Conservation (phyloP, 2,888 invertebrate species). For the Deilephila elpenor region DNA sequence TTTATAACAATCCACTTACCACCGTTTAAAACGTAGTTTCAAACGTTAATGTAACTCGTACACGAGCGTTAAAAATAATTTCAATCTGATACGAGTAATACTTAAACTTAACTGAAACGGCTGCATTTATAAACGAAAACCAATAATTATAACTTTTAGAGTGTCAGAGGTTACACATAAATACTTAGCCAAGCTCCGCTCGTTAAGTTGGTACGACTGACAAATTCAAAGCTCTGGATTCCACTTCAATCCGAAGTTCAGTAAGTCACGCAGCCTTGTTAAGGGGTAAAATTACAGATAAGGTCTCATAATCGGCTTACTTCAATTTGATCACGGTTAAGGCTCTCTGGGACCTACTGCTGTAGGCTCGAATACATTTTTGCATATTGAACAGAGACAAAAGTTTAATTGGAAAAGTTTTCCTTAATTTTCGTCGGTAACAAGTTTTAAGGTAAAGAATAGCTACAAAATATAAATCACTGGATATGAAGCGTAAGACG, state of each 20-base stretch:
- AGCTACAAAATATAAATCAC: no score
- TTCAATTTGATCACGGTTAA: background rate
- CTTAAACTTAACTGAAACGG: background rate
- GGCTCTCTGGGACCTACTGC: background rate
- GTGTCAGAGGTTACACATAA: background rate
- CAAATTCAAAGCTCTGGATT: background rate
- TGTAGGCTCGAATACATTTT: background rate
- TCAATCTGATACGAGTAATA: background rate
- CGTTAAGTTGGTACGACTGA: background rate
- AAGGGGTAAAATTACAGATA: background rate
- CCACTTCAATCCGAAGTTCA: background rate
- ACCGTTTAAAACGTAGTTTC: background rate
- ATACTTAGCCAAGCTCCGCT: background rate
- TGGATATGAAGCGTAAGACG: no score
- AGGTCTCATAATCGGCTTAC: constrained; percentile 1
- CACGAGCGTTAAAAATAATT: background rate
- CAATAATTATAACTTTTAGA: constrained; percentile 1
- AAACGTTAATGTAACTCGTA: background rate
- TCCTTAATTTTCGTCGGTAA: background rate
- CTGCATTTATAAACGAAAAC: background rate
- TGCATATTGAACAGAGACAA: background rate
- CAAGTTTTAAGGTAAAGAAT: no score
- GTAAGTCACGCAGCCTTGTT: constrained; percentile 2
- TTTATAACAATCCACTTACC: no score
- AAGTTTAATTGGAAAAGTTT: background rate